A percentile compares a stretch with the other conserved stretches of the same genome.
Evolutionary conservation across 2,888 invertebrate genomes (phyloP).

Genomic region (Temnothorax rugatulus): DNA sequence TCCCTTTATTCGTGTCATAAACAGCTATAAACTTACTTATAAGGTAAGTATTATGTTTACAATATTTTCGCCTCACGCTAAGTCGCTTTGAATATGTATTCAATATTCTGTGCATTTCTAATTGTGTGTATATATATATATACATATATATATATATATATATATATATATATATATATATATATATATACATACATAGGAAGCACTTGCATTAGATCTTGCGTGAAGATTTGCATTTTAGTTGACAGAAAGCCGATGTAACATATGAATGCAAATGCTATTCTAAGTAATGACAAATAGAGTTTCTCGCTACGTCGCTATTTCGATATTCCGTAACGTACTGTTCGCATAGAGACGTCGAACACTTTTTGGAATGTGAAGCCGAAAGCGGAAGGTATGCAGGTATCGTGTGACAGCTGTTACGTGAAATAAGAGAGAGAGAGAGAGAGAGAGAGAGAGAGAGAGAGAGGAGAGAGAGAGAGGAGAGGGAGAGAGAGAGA

Average conservation of each 20-base stretch:
- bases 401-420: slow-evolving; percentile 37
- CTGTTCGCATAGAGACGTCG: slow-evolving; percentile 57
- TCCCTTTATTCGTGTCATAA: slow-evolving; percentile 40
- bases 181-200: too few relatives aligned
- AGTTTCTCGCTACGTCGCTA: slow-evolving; percentile 1
- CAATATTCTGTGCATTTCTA: slow-evolving; percentile 25
- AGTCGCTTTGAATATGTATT: slow-evolving; percentile 1
- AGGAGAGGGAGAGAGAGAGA: neutral
- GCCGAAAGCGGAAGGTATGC: slow-evolving; percentile 16
- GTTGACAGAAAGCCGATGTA: slow-evolving; percentile 42
- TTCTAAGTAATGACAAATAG: slow-evolving; percentile 43
- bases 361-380: slow-evolving; percentile 52
- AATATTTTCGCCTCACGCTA: slow-evolving; percentile 18
- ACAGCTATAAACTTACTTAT: slow-evolving; percentile 35
- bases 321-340: slow-evolving; percentile 35
- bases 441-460: neutral
- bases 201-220: neutral
- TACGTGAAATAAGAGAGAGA: slow-evolving; percentile 41
- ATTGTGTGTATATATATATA: slow-evolving; percentile 27
- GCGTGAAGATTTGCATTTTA: slow-evolving; percentile 21
- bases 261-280: slow-evolving; percentile 19
- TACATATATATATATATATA: too few relatives aligned
- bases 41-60: slow-evolving; percentile 8
- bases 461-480: neutral
- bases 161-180: too few relatives aligned